Percentiles rank a stretch among this genome's conserved stretches.
These are phyloP conservation scores for Micropterix aruncella DNA, from an alignment of 2,888 invertebrate species.

Conservation along the genomic window DNA sequence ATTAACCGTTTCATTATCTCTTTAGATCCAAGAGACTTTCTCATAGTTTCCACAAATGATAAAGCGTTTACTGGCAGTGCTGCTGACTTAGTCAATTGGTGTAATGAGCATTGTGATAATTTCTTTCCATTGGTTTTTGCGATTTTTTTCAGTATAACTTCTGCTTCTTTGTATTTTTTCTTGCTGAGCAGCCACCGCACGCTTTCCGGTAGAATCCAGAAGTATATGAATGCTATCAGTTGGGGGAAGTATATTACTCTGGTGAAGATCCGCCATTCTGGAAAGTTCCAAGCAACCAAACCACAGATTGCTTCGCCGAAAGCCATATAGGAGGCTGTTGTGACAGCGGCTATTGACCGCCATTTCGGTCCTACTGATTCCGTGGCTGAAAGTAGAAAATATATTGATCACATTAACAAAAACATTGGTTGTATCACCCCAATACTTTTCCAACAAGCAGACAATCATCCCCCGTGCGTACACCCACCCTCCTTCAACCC, in stretches of 20 bases:
- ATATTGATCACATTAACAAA: too few species aligned
- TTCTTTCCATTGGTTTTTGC: constrained; percentile 45
- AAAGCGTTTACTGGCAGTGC: background rate
- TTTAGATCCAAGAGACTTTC: background rate
- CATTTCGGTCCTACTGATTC: constrained; percentile 65
- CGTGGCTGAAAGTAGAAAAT: constrained; percentile 41
- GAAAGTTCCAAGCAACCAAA: constrained; percentile 51
- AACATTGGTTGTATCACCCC: too few species aligned
- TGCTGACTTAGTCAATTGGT: constrained; percentile 16
- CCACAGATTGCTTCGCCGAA: constrained; percentile 61
- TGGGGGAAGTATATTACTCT: constrained; percentile 57
- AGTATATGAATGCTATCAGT: constrained; percentile 50
- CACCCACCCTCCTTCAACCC: too few species aligned
- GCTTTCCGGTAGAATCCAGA: constrained; percentile 61
- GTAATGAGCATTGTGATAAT: constrained; percentile 38
- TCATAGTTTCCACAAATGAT: background rate
- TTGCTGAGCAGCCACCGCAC: constrained; percentile 66
- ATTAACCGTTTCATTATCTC: background rate
- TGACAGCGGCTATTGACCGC: constrained; percentile 56
- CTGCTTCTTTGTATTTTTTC: constrained; percentile 49
- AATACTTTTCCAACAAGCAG: too few species aligned
- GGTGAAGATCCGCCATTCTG: constrained; percentile 54
- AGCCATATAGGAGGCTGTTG: constrained; percentile 60
- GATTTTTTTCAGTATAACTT: constrained; percentile 44
- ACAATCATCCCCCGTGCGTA: too few species aligned